Conservation (phyloP, 2,113 vertebrate genomes). For the Perccottus glenii region DNA sequence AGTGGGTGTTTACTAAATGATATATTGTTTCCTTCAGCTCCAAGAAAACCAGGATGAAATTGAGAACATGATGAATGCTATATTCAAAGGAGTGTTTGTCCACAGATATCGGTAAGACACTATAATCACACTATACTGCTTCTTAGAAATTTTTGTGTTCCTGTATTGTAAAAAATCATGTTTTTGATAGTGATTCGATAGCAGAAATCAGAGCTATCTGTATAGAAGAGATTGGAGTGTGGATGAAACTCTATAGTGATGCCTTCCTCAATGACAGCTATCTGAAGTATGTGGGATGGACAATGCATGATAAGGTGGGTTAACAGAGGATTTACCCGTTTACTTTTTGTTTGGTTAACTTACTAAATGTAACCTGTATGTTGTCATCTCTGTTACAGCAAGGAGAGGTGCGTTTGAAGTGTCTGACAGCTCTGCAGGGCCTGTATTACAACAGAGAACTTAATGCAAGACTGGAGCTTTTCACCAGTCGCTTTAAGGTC, state of each 20-base stretch:
- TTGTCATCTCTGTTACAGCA: constrained; percentile 78
- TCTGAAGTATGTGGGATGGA: constrained; percentile 99
- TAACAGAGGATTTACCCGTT: not conserved
- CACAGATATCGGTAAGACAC: constrained; percentile 93
- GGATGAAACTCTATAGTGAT: constrained; percentile 99
- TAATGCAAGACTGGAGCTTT: constrained; percentile 97
- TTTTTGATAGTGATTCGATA: constrained; percentile 89
- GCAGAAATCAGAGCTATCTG: constrained; percentile 98
- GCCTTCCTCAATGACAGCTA: constrained; percentile 99
- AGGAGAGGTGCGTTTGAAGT: constrained; percentile 98
- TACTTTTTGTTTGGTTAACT: not conserved
- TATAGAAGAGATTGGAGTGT: constrained; percentile 98
- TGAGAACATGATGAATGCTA: constrained; percentile 99
- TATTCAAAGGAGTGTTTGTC: constrained; percentile 99
- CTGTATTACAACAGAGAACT: constrained; percentile 99
- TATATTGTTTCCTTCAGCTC: constrained; percentile 84
- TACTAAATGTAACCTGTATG: not conserved
- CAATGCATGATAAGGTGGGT: constrained; percentile 97
- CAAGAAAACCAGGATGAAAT: constrained; percentile 99
- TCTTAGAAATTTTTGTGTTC: not conserved
- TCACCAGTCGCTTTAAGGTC: constrained; percentile 99
- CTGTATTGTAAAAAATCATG: not conserved
- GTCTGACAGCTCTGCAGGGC: constrained; percentile 97
- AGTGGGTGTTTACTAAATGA: not conserved
- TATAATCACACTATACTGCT: not conserved